Evolutionary conservation across 2,113 vertebrate species (phyloP).

Genomic region (Forbesichthys papilliferus): DNA sequence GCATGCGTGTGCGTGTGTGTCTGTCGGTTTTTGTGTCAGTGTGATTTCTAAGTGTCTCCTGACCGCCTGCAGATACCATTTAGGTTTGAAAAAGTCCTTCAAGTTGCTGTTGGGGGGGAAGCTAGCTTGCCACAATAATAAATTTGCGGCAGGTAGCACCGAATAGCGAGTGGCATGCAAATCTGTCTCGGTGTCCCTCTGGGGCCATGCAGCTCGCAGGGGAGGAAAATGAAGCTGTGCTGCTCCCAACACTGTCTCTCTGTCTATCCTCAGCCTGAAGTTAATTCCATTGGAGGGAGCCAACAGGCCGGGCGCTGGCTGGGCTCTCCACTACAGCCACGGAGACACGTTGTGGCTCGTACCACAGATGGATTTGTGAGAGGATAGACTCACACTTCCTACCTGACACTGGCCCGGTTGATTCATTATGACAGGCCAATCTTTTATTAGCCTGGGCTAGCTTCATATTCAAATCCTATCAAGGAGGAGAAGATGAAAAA

Average conservation of each 20-base stretch:
- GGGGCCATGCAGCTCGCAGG: constrained; percentile 64
- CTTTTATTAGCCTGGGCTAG: constrained; percentile 77
- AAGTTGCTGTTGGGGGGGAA: constrained; percentile 73
- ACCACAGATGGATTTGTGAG: constrained; percentile 73
- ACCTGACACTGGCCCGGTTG: constrained; percentile 73
- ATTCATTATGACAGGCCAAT: constrained; percentile 82
- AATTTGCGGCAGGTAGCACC: constrained; percentile 75
- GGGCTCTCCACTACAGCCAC: constrained; percentile 55
- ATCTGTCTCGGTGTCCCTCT: constrained; percentile 80
- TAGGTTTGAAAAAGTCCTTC: constrained; percentile 70
- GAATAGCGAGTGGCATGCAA: constrained; percentile 77
- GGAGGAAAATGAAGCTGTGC: constrained; percentile 73
- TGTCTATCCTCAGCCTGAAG: constrained; percentile 68
- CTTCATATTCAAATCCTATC: constrained; percentile 78
- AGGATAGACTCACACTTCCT: constrained; percentile 75
- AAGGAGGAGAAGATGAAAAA: constrained; percentile 37
- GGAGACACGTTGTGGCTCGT: constrained; percentile 49
- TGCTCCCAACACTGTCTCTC: constrained; percentile 68
- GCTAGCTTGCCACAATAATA: constrained; percentile 78
- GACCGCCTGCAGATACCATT: constrained; percentile 72
- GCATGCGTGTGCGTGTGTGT: not conserved
- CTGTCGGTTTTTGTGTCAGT: constrained; percentile 19
- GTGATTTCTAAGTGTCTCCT: constrained; percentile 59
- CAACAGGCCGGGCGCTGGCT: constrained; percentile 60
- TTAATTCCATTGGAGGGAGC: constrained; percentile 69